Percentiles rank a stretch among this genome's conserved stretches.
These are phyloP conservation scores for Ceraclea dissimilis DNA, from an alignment of 2,888 invertebrate species.

Conservation along the genomic window DNA sequence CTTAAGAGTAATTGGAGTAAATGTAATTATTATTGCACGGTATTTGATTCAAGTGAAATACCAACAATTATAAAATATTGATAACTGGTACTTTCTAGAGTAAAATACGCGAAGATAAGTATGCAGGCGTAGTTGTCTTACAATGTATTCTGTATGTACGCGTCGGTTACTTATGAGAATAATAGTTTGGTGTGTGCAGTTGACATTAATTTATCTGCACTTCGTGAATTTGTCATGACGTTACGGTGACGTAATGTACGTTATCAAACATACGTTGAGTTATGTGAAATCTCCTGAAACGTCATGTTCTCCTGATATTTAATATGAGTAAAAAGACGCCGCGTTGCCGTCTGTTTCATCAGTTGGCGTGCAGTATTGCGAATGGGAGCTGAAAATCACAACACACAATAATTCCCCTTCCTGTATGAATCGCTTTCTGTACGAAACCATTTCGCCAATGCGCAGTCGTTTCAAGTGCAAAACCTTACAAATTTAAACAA, in stretches of 20 bases:
- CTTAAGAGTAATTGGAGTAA: neutral
- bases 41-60: no score
- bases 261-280: neutral
- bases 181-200: no score
- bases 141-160: no score
- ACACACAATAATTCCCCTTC: neutral
- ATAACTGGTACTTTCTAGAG: no score
- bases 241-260: neutral
- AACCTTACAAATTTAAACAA: no score
- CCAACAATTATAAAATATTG: no score
- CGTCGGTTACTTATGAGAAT: no score
- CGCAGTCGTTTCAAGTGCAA: neutral
- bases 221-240: no score
- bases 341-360: conserved; percentile 17
- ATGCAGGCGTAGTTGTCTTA: no score
- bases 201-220: no score
- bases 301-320: conserved; percentile 19
- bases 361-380: neutral
- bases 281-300: neutral
- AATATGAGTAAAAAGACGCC: conserved; percentile 19
- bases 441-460: neutral
- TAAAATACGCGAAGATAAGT: no score
- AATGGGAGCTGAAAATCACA: neutral
- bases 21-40: neutral
- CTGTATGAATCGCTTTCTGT: neutral